Conservation (phyloP, 2,888 invertebrate species). For the Diogma glabrata region DNA sequence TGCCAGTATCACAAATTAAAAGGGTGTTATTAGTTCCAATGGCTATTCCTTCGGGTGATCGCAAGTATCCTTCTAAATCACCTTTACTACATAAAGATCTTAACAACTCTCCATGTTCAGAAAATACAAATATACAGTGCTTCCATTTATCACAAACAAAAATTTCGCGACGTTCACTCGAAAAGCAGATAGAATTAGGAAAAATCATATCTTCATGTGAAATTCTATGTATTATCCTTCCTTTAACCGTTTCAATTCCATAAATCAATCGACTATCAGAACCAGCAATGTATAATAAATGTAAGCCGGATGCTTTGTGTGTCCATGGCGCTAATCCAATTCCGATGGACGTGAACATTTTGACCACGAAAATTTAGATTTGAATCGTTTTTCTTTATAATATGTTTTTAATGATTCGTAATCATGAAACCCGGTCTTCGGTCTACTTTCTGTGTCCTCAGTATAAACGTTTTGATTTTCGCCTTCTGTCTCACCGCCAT, state of each 20-base stretch:
- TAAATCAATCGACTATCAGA: slow-evolving; percentile 12
- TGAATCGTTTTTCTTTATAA: slow-evolving; percentile 32
- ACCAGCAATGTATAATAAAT: slow-evolving; percentile 16
- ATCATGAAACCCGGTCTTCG: not conserved
- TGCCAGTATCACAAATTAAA: slow-evolving; percentile 68
- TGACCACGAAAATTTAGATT: slow-evolving; percentile 43
- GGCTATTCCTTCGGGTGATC: slow-evolving; percentile 64
- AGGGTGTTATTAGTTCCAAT: slow-evolving; percentile 41
- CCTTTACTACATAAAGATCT: slow-evolving; percentile 54
- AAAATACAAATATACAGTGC: slow-evolving; percentile 57
- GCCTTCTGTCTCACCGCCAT: not conserved
- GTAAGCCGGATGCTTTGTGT: slow-evolving; percentile 32
- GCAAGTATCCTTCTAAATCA: slow-evolving; percentile 46
- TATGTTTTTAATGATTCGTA: slow-evolving; percentile 13
- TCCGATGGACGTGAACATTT: slow-evolving; percentile 53
- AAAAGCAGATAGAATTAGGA: slow-evolving; percentile 49
- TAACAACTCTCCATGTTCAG: slow-evolving; percentile 47
- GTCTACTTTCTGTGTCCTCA: not conserved
- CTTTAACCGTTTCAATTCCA: slow-evolving; percentile 27
- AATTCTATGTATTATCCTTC: slow-evolving; percentile 42
- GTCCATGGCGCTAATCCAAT: slow-evolving; percentile 52
- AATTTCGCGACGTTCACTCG: slow-evolving; percentile 43
- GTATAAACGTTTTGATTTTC: not conserved
- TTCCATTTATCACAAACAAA: slow-evolving; percentile 50
- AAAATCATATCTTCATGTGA: slow-evolving; percentile 46